Base-by-base conservation (phyloP, 1,140 invertebrate species). In the Ruditapes philippinarum region DNA sequence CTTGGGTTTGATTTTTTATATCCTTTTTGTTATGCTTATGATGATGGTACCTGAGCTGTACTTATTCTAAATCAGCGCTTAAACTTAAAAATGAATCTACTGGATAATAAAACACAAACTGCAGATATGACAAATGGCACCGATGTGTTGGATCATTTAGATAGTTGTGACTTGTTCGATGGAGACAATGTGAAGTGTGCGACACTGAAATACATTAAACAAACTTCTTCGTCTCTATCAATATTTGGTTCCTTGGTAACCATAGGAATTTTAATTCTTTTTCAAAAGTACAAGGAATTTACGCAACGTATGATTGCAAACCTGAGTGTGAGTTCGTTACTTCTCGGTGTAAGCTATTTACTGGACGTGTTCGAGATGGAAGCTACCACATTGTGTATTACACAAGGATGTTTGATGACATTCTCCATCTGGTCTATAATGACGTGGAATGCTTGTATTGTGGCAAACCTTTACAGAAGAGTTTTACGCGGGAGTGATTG, bases 221-320 rank as follows among this genome's bases (percentile, higher is more conserved):
- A n/a, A 4, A 14, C 14, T 5, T 60, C 78, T 12, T 33, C 78
- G 14, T 5, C 12, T 4, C 11, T 80, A 9, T 57, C 49, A 5
- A 42, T 81, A 3, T 7, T 19, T 33, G 54, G 54, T 0, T 40
- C 79, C 0, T 12, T 81, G n/a, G 1, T 81, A 2, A 42, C 57
- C 19, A 17, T 81, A 22, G 54, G 14, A 9, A 42, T 81, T 14
- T 19, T 81, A 14, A 22, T 81, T 9, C 36, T 57, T 65, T 81
- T 81, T 65, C 38, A 57, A 33, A 54, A 62, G 25, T 81, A 57
- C 28, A 62, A 60, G n/a, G 79, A 62, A 22, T 65, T 62, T 81
- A 62, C 79, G 9, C 79, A 81, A 31, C 54, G 79, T n/a, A 81
- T 65, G 79, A 57, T 81, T 40, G 51, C 51, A 38, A 62, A 81